Conservation (phyloP, 1,140 invertebrate genomes). For the Sipha flava region DNA sequence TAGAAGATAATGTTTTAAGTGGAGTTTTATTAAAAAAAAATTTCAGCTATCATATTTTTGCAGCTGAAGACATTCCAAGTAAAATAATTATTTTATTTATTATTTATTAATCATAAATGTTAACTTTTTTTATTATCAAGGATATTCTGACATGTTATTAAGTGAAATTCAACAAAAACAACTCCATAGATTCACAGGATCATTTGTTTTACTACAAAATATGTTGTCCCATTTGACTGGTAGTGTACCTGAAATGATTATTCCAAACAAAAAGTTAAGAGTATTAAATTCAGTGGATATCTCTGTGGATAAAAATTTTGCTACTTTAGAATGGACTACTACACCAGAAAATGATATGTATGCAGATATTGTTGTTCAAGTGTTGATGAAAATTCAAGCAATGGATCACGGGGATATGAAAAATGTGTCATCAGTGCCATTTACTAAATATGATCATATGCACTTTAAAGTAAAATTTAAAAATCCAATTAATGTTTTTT, state of each 20-base stretch:
- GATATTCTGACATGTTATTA: slow-evolving; percentile 93
- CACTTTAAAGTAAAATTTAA: slow-evolving; percentile 68
- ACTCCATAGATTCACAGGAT: slow-evolving; percentile 78
- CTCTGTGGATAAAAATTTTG: slow-evolving; percentile 71
- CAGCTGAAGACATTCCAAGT: slow-evolving; percentile 83
- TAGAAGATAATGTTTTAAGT: slow-evolving; percentile 68
- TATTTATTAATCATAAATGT: slow-evolving; percentile 30
- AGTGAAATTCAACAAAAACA: slow-evolving; percentile 85
- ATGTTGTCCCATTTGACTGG: slow-evolving; percentile 75
- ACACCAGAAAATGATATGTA: slow-evolving; percentile 96
- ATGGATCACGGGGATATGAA: slow-evolving; percentile 42
- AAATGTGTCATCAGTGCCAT: slow-evolving; percentile 52
- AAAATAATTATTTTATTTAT: slow-evolving; percentile 42
- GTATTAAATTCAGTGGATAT: slow-evolving; percentile 73
- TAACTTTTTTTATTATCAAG: slow-evolving; percentile 45
- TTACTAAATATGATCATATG: slow-evolving; percentile 65
- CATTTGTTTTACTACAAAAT: slow-evolving; percentile 67
- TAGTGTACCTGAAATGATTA: slow-evolving; percentile 57
- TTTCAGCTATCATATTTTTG: slow-evolving; percentile 95
- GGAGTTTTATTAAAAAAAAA: slow-evolving; percentile 95
- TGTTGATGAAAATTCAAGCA: slow-evolving; percentile 38
- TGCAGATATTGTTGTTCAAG: slow-evolving; percentile 86
- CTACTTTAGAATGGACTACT: slow-evolving; percentile 82
- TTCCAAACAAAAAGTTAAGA: slow-evolving; percentile 62
- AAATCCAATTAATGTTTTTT: background rate